Conservation (phyloP, 2,113 vertebrate species). For the Glareola pratincola region DNA sequence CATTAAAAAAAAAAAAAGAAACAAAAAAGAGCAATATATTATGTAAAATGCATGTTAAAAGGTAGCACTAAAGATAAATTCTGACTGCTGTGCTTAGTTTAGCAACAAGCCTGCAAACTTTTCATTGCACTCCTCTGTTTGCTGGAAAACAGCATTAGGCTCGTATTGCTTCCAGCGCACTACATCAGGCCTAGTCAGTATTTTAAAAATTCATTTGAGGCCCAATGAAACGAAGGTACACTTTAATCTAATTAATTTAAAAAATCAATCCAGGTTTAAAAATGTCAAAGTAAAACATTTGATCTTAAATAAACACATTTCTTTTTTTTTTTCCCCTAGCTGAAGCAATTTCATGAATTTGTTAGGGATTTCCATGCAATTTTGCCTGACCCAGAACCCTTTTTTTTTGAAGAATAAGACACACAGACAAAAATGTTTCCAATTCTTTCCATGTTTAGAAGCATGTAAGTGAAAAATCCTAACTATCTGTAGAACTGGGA, state of each 20-base stretch:
- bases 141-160: not conserved
- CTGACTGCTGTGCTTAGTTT: not conserved
- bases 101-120: not conserved
- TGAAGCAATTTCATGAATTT: not conserved
- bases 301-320: not conserved
- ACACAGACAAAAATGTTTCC: not conserved
- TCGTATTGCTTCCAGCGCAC: not conserved
- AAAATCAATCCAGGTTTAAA: not conserved
- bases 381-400: not conserved
- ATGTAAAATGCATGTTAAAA: not conserved
- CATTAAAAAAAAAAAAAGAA: not conserved
- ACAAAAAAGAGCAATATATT: not conserved
- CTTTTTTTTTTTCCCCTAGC: not conserved
- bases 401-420: not conserved
- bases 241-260: not conserved
- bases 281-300: not conserved
- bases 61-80: not conserved
- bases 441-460: not conserved
- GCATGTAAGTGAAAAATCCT: fast-evolving
- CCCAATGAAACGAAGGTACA: not conserved
- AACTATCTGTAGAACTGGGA: not conserved
- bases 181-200: not conserved
- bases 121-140: not conserved
- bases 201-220: not conserved
- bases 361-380: not conserved